Evolutionary conservation across 2,797 vertebrate species (phyloP).

Genomic region (Acanthopagrus latus): DNA sequence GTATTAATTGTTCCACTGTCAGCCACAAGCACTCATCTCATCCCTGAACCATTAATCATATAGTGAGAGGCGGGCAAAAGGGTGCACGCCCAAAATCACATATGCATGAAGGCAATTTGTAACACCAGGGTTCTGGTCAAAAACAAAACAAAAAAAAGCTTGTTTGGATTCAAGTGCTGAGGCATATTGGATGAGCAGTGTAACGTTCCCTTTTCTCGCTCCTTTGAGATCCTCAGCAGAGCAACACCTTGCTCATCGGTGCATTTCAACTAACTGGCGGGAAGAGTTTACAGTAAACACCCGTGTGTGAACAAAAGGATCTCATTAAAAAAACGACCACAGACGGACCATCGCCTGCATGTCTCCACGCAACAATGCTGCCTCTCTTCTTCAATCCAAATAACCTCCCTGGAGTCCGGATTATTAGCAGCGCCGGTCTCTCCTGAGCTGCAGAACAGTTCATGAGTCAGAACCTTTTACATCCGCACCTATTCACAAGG

Average conservation of each 20-base stretch:
- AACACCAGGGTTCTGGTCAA: constrained; percentile 32
- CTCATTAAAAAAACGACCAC: constrained; percentile 56
- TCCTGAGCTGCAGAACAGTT: constrained; percentile 56
- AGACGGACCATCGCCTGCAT: constrained; percentile 50
- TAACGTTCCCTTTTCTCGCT: background rate
- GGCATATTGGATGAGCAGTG: constrained; percentile 2
- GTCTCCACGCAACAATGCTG: constrained; percentile 50
- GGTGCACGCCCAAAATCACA: constrained; percentile 47
- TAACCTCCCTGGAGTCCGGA: constrained; percentile 45
- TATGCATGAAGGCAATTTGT: constrained; percentile 60
- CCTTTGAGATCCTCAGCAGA: constrained; percentile 15
- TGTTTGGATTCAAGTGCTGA: background rate
- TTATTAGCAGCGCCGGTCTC: constrained; percentile 48
- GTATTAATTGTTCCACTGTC: constrained; percentile 69
- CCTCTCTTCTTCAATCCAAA: constrained; percentile 54
- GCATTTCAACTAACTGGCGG: constrained; percentile 47
- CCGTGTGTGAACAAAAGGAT: constrained; percentile 23
- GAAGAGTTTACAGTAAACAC: constrained; percentile 62
- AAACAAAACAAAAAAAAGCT: constrained; percentile 25
- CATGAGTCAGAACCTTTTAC: constrained; percentile 62
- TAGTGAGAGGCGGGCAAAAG: constrained; percentile 36
- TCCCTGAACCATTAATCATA: constrained; percentile 66
- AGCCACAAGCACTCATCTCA: constrained; percentile 49
- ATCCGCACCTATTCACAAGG: constrained; percentile 66
- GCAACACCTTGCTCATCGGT: constrained; percentile 33